Evolutionary conservation across 1,140 invertebrate genomes (phyloP), one percentile per base, ranked within the genome.

Genomic region (Drosophila pachea): DNA sequence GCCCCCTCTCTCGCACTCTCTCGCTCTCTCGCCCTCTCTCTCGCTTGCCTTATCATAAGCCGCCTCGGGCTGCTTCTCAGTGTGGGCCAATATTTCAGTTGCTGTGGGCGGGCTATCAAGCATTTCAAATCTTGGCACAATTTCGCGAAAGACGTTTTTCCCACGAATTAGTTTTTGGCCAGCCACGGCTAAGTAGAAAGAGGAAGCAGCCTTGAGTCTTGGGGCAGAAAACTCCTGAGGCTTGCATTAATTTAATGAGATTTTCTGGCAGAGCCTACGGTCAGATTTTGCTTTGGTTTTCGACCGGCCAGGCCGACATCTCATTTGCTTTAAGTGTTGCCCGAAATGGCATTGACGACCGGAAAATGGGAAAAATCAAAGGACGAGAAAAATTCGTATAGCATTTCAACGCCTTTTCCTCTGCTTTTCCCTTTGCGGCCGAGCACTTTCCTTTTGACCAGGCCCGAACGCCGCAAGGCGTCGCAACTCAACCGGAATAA

Each of bases 181-280:
- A 12, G n/a, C 12, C 7, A 40, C 11, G 38, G 22, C 22, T 22
- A 0, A 40, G 4, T 36, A 22, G 35, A 36, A 36, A 36, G 35
- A 36, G 6, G 35, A 36, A 36, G 35, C 6, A 36, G 35, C 6
- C 35, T 6, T 36, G 35, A 36, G 45, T 16, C 40, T 2, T 12
- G 38, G 11, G 6, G 38, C 11, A 6, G 40, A 14, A 43, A 81
- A 65, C 50, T 68, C 81, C 82, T 75, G 68, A 81, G 81, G 81
- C 81, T 72, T 86, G 81, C 81, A 86, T 86, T 86, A 86, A 86
- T 86, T 86, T 86, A 86, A 86, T 86, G 81, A 86, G 81, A 66
- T 86, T 86, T 76, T 66, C 16, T 53, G 70, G 53, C 59, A 52
- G 56, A 29, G 66, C 71, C 59, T 42, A 53, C 74, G 67, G 71